Conservation (phyloP, 1,140 invertebrate genomes). For the Oryzaephilus surinamensis region DNA sequence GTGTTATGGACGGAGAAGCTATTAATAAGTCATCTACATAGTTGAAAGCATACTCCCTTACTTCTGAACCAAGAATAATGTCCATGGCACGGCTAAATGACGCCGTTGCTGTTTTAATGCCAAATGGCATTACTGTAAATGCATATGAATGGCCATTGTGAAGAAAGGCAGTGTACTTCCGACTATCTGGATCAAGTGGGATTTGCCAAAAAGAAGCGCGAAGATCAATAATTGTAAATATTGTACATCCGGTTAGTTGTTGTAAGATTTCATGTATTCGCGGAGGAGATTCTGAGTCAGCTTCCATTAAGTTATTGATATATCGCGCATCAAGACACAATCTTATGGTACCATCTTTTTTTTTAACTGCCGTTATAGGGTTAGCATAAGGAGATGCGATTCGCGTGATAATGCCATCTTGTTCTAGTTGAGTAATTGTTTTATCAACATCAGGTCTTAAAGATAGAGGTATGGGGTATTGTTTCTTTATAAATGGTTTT, state of each 20-base stretch:
- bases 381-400: conserved; percentile 28
- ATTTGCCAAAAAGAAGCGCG: too few species aligned
- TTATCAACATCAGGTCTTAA: conserved; percentile 10
- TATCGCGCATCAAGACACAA: conserved; percentile 30
- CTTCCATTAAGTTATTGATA: conserved; percentile 27
- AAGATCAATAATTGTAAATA: too few species aligned
- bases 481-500: conserved; percentile 8
- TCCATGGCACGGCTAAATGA: too few species aligned
- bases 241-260: conserved; percentile 23
- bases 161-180: too few species aligned
- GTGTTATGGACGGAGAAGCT: too few species aligned
- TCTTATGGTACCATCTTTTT: conserved; percentile 18
- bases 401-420: conserved; percentile 17
- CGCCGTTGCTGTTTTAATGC: too few species aligned
- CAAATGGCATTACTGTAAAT: too few species aligned
- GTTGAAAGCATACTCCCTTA: too few species aligned
- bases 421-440: conserved; percentile 17
- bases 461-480: conserved; percentile 19
- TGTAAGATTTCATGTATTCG: conserved; percentile 22
- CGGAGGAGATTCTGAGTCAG: conserved; percentile 23
- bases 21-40: too few species aligned
- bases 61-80: too few species aligned
- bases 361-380: conserved; percentile 24
- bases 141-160: too few species aligned
- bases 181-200: too few species aligned